A percentile compares a stretch with the other conserved stretches of the same genome.
Conservation (phyloP, 1,140 invertebrate genomes). For the Kradibia gibbosae region DNA sequence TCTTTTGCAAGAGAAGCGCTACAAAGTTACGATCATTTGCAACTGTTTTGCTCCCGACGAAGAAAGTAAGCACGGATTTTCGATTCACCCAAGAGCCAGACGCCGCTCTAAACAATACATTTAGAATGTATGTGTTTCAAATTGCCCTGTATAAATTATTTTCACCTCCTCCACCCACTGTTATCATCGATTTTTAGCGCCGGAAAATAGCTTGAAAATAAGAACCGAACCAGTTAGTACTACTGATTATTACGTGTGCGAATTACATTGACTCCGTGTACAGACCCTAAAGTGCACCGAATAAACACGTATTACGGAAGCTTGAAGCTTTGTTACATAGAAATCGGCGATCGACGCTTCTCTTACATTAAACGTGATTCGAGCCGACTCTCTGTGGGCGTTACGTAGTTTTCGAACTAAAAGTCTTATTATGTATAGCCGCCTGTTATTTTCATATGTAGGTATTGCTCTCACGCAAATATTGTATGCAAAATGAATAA, state of each 20-base stretch:
- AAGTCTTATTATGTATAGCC: constrained; percentile 1
- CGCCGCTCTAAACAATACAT: not conserved
- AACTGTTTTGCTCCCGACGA: not conserved
- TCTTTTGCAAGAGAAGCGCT: too few species aligned
- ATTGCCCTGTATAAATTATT: too few species aligned
- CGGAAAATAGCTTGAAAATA: not conserved
- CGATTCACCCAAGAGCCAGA: not conserved
- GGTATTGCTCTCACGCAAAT: not conserved
- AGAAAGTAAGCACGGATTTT: not conserved
- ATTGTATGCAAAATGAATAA: not conserved
- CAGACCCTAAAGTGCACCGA: not conserved
- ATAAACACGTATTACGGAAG: constrained; percentile 14
- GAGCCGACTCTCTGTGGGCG: not conserved
- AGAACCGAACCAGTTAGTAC: not conserved
- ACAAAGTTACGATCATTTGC: too few species aligned
- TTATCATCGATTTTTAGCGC: not conserved
- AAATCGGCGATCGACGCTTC: not conserved
- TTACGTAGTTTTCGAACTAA: constrained; percentile 26
- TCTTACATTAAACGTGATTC: not conserved
- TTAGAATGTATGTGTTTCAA: not conserved
- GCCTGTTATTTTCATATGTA: not conserved
- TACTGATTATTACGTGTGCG: not conserved
- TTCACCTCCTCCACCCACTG: too few species aligned
- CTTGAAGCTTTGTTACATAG: not conserved
- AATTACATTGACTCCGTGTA: not conserved